Evolutionary conservation across 2,888 invertebrate species (phyloP).

Genomic region (Rhopalosiphum nymphaeae): DNA sequence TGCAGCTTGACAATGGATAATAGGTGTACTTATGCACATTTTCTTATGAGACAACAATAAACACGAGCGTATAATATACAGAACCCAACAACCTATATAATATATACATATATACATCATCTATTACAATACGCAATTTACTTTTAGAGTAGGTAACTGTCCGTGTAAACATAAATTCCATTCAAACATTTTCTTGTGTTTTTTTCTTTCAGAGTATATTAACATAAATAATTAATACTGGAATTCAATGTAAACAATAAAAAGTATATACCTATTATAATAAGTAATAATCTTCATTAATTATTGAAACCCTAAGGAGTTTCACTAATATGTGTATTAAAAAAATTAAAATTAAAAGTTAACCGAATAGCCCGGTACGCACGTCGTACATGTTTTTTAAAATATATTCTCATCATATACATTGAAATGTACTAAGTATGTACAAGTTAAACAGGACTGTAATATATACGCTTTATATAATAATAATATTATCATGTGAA

Average conservation of each 20-base stretch:
- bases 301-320: background rate
- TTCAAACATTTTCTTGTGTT: conserved; percentile 14
- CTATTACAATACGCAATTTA: conserved; percentile 20
- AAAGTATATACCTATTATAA: background rate
- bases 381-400: background rate
- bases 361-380: background rate
- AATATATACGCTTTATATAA: background rate
- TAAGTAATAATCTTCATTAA: background rate
- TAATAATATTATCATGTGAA: background rate
- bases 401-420: background rate
- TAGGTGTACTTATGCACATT: background rate
- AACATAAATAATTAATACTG: background rate
- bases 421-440: background rate
- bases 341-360: background rate
- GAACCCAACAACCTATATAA: background rate
- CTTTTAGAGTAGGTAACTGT: conserved; percentile 11
- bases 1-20: conserved; percentile 9
- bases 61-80: background rate
- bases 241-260: background rate
- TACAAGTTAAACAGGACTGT: background rate
- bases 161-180: conserved; percentile 17
- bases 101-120: background rate
- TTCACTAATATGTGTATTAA: background rate
- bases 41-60: conserved; percentile 19
- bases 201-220: background rate